phyloP scores from a whole-genome alignment of 92 coral and sea anemone genomes.

The Paragorgia papillata region DNA sequence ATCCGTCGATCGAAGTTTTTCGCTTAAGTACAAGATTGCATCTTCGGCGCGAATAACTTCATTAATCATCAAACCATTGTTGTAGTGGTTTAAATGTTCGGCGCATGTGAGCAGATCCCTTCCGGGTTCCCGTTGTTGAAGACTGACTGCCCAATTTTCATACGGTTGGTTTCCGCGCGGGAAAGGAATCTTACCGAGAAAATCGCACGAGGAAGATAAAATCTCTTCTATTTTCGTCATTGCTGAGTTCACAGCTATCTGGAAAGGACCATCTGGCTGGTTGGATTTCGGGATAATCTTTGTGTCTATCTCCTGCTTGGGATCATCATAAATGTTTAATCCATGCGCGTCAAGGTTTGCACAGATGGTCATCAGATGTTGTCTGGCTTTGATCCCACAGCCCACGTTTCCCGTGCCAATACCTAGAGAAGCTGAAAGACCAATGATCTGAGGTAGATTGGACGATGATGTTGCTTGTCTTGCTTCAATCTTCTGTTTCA shows the following conservation, averaged over 20 bases:
- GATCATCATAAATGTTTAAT: not conserved
- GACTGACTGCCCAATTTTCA: conserved; percentile 79
- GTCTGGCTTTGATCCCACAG: conserved; percentile 47
- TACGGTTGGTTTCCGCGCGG: conserved; percentile 75
- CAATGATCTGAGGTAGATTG: conserved; percentile 82
- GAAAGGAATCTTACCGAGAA: conserved; percentile 32
- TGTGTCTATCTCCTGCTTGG: not conserved
- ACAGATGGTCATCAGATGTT: conserved; percentile 70
- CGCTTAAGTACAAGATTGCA: conserved; percentile 63
- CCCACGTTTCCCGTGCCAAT: conserved; percentile 71
- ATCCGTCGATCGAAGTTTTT: conserved; percentile 51
- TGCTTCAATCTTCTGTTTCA: conserved; percentile 48
- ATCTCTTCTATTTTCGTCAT: conserved; percentile 68
- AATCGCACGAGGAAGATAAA: conserved; percentile 28
- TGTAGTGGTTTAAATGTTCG: conserved; percentile 79
- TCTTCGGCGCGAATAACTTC: conserved; percentile 69
- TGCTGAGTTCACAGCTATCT: conserved; percentile 28
- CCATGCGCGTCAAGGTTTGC: conserved; percentile 79
- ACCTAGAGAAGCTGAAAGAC: conserved; percentile 91
- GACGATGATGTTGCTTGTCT: too few relatives aligned
- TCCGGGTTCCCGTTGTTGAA: conserved; percentile 55
- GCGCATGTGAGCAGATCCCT: conserved; percentile 79
- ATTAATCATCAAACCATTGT: conserved; percentile 72
- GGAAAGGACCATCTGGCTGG: not conserved
- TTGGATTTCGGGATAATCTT: conserved; percentile 7